Evolutionary conservation across 2,888 invertebrate genomes (phyloP).

Genomic region (Morinoia aosen): DNA sequence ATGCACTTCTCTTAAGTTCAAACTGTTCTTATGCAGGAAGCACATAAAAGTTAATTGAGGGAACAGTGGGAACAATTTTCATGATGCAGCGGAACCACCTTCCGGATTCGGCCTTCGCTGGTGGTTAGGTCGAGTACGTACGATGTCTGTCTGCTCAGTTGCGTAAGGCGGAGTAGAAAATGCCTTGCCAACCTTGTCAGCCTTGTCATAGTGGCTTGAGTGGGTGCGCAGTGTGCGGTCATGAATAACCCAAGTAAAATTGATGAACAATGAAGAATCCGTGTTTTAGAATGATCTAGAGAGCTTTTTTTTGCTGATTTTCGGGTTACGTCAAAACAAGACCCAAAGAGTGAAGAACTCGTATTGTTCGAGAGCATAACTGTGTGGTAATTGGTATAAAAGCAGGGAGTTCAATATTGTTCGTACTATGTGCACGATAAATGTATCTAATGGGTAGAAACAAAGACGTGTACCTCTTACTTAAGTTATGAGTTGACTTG

Average conservation of each 20-base stretch:
- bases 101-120: neutral
- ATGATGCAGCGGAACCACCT: neutral
- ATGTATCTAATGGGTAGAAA: too few species aligned
- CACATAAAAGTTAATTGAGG: neutral
- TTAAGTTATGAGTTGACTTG: too few species aligned
- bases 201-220: neutral
- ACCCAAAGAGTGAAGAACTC: too few species aligned
- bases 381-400: too few species aligned
- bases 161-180: neutral
- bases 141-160: neutral
- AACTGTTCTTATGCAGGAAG: neutral
- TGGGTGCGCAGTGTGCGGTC: neutral
- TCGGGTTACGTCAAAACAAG: too few species aligned
- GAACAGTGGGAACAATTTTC: neutral
- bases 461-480: too few species aligned
- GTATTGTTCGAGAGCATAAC: too few species aligned
- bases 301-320: neutral
- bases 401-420: too few species aligned
- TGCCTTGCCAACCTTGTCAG: neutral
- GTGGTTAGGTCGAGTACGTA: constrained; percentile 1
- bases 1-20: neutral
- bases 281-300: neutral
- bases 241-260: neutral
- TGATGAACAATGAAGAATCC: neutral
- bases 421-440: too few species aligned